These are phyloP conservation scores for Psittacus erithacus DNA, from an alignment of 2,113 vertebrate genomes.

Conservation along the genomic window DNA sequence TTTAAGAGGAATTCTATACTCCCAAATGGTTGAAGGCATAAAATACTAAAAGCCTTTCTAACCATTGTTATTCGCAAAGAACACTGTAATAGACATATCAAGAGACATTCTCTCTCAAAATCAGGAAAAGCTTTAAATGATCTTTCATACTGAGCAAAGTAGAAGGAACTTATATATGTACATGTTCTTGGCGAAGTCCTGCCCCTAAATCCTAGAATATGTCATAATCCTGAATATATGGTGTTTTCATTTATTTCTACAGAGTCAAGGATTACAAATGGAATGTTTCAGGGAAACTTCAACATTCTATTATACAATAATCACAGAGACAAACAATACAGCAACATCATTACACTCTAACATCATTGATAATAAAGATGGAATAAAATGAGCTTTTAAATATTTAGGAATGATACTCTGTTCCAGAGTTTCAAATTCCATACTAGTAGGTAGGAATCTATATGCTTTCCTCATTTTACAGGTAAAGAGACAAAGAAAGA, in stretches of 20 bases:
- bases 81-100: background rate
- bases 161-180: background rate
- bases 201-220: background rate
- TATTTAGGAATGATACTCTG: background rate
- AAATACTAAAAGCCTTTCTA: background rate
- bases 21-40: background rate
- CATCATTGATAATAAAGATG: background rate
- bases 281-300: background rate
- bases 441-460: background rate
- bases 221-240: slow-evolving; percentile 8
- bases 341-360: background rate
- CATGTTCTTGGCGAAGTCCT: background rate
- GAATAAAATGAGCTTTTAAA: background rate
- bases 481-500: background rate
- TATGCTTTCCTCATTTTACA: background rate
- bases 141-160: background rate
- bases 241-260: slow-evolving; percentile 2
- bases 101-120: background rate
- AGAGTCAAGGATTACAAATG: background rate
- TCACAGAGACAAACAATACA: background rate
- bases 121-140: background rate
- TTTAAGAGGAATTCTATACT: background rate
- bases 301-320: background rate
- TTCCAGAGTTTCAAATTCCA: background rate
- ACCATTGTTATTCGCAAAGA: background rate